These are phyloP conservation scores for Anagyrus pseudococci DNA, from an alignment of 2,888 invertebrate species.

Conservation along the genomic window DNA sequence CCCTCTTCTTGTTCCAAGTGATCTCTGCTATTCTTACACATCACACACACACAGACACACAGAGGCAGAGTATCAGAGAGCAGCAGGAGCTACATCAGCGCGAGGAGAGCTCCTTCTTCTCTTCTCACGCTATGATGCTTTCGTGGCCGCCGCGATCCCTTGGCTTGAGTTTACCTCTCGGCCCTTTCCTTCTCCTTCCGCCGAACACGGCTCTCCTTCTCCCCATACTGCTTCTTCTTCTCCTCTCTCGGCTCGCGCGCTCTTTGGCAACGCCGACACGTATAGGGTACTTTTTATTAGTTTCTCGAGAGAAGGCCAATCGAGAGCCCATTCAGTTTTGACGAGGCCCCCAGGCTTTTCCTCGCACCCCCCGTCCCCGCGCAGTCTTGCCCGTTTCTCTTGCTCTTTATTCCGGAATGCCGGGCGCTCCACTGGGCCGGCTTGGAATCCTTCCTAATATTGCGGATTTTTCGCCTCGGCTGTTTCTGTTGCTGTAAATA, in stretches of 20 bases:
- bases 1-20: too few relatives aligned
- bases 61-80: neutral
- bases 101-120: neutral
- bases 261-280: constrained; percentile 29
- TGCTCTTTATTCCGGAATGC: constrained; percentile 1
- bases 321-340: constrained; percentile 47
- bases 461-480: constrained; percentile 10
- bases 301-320: constrained; percentile 49
- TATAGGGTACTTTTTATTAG: constrained; percentile 51
- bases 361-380: neutral
- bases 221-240: constrained; percentile 10
- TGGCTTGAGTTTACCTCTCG: constrained; percentile 1
- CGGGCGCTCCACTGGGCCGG: neutral
- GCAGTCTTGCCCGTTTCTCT: neutral
- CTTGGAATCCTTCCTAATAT: constrained; percentile 11
- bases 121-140: neutral
- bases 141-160: neutral
- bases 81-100: neutral
- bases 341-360: constrained; percentile 16
- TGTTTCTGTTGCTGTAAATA: neutral
- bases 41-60: neutral
- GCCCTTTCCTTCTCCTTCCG: neutral
- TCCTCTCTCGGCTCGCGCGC: neutral
- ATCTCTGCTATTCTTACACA: too few relatives aligned
- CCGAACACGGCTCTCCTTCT: neutral